These are phyloP conservation scores for Ceratothoa steindachneri DNA, from an alignment of 2,888 invertebrate species.

Conservation along the genomic window DNA sequence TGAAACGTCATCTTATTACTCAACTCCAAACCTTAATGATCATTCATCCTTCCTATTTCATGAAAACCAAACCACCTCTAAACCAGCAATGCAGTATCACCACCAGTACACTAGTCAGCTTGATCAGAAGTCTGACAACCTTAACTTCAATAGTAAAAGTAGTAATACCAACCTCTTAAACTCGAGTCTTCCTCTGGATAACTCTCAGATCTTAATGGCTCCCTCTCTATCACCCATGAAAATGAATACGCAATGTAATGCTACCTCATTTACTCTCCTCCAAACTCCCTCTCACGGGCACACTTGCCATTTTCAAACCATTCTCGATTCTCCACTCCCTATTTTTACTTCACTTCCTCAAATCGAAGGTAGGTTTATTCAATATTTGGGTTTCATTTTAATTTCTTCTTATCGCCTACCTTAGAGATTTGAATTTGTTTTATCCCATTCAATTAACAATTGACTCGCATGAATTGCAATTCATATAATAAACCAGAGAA, in stretches of 20 bases:
- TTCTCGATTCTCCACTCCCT: constrained; percentile 16
- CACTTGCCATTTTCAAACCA: constrained; percentile 13
- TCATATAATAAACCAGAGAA: too few relatives aligned
- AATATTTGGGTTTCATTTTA: background rate
- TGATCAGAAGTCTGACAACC: background rate
- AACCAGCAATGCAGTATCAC: constrained; percentile 2
- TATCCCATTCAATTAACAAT: too few relatives aligned
- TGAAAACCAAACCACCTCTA: background rate
- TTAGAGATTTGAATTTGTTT: too few relatives aligned
- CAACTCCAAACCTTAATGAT: background rate
- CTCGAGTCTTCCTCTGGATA: constrained; percentile 6
- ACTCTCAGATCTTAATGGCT: constrained; percentile 10
- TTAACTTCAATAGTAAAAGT: background rate
- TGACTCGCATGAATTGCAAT: too few relatives aligned
- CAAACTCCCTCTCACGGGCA: constrained; percentile 10
- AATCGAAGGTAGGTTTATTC: constrained; percentile 20
- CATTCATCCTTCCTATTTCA: background rate
- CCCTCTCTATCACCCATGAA: constrained; percentile 17
- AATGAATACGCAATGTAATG: constrained; percentile 2
- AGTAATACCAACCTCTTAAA: background rate
- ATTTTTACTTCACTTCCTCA: constrained; percentile 21
- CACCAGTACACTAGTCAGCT: constrained; percentile 1
- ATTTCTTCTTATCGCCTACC: too few relatives aligned
- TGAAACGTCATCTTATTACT: background rate
- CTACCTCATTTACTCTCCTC: background rate